Base-by-base conservation (phyloP, 2,888 invertebrate species). In the Platycheirus albimanus region DNA sequence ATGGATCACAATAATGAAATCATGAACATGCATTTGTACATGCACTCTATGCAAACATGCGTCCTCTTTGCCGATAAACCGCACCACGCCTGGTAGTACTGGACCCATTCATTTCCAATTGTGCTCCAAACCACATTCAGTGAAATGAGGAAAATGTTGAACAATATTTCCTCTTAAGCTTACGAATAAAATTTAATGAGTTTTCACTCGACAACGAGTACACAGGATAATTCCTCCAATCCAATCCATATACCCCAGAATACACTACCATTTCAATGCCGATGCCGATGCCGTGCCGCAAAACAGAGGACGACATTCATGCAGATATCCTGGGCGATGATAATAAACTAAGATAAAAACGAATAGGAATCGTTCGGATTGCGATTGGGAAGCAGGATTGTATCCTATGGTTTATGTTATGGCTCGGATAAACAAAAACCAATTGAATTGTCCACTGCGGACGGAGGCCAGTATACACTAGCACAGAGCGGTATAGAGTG, bases 121-220 rank as follows among this genome's bases (percentile, higher is more conserved):
- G 72, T 51, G 52, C 72, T 24, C 66, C 13, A 51, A 30, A 71
- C 58, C 63, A 72, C 63, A 45, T 66, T 45, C 47, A 74, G 8
- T 76, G 77, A 77, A 81, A 81, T 72, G 81, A 77, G 81, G 69
- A 78, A 83, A 83, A 83, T 83, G 85, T 85, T 80, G 78, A 43
- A 85, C 80, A 77, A 79, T 86, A 86, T 85, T 86, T 85, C 87
- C 87, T 87, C 83, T 88, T 87, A 88, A 88, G 88, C 88, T 88
- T 75, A 80, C 86, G 85, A 87, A 89, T 89, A 89, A 89, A 89
- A 89, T 89, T 89, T 89, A 88, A 89, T 86, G 89, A 87, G 86
- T 85, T 85, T 85, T 86, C 87, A 87, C 87, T 88, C 83, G 83
- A 78, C 83, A 83, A 80, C 79, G 79, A 80, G 79, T 80, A 75